phyloP scores from a whole-genome alignment of 2,797 vertebrate species.

The Gymnothorax javanicus region DNA sequence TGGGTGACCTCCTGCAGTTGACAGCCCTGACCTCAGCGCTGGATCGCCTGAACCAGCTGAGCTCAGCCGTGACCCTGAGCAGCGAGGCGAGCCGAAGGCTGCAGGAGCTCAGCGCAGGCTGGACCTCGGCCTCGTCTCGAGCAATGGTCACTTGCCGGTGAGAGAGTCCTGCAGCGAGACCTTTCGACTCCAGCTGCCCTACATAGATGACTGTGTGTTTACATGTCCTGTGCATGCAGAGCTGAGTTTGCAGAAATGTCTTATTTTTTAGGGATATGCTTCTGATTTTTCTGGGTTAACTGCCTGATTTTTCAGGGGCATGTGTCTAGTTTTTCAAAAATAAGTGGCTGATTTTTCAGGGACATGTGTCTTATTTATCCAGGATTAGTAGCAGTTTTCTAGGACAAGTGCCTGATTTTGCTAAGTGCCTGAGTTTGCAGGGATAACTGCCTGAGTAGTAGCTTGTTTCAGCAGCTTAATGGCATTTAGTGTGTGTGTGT shows the following conservation, averaged over 20 bases:
- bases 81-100: slow-evolving; percentile 69
- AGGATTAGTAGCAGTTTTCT: no score
- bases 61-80: slow-evolving; percentile 62
- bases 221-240: background rate
- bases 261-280: no score
- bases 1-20: slow-evolving; percentile 74
- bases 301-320: no score
- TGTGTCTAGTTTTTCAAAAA: no score
- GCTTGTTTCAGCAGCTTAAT: background rate
- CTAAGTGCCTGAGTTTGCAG: no score
- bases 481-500: background rate
- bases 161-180: slow-evolving; percentile 19
- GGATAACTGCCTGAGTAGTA: background rate
- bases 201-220: background rate
- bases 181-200: background rate
- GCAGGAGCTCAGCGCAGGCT: slow-evolving; percentile 69
- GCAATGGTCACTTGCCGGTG: slow-evolving; percentile 76
- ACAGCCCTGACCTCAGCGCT: slow-evolving; percentile 70
- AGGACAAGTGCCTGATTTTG: no score
- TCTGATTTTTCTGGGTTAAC: no score
- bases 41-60: slow-evolving; percentile 75
- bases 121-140: slow-evolving; percentile 69
- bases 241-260: no score
- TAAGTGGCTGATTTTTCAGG: no score
- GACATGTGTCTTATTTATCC: no score